Conservation (phyloP, 37 sponge, comb jelly and placozoan species). For the Oopsacas minuta region DNA sequence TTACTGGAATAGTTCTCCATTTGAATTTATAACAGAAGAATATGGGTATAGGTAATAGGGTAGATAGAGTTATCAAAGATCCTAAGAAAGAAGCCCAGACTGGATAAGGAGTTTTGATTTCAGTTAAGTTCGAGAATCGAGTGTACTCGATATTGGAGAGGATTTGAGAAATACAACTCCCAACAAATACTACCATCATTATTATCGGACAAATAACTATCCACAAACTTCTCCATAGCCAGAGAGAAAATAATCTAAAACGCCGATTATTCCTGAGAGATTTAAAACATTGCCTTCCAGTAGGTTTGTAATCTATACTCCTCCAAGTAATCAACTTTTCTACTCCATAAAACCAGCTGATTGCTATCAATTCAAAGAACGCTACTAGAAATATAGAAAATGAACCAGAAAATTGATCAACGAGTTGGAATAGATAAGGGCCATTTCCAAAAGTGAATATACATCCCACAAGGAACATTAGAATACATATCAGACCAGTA, state of each 20-base stretch:
- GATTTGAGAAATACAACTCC: conserved; percentile 37
- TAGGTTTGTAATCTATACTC: background rate
- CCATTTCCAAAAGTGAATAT: conserved; percentile 70
- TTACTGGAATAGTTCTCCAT: background rate
- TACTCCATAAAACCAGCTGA: conserved; percentile 80
- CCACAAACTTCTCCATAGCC: conserved; percentile 57
- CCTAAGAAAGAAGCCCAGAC: background rate
- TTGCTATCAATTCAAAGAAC: conserved; percentile 71
- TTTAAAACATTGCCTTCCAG: background rate
- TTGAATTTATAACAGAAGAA: background rate
- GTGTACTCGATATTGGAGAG: conserved; percentile 42
- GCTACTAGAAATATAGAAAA: conserved; percentile 70
- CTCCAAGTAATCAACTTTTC: conserved; percentile 23
- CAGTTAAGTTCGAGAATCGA: background rate
- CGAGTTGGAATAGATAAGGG: conserved; percentile 67
- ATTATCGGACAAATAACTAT: conserved; percentile 48
- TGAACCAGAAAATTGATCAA: conserved; percentile 74
- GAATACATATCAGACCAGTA: conserved; percentile 52
- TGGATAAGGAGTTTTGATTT: background rate
- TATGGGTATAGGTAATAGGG: background rate
- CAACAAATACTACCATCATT: conserved; percentile 61
- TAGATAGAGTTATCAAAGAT: background rate
- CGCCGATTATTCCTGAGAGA: background rate
- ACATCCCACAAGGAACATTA: conserved; percentile 56
- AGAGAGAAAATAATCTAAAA: background rate